Base-by-base conservation (phyloP, 1,140 invertebrate species). In the Drosophila asahinai region DNA sequence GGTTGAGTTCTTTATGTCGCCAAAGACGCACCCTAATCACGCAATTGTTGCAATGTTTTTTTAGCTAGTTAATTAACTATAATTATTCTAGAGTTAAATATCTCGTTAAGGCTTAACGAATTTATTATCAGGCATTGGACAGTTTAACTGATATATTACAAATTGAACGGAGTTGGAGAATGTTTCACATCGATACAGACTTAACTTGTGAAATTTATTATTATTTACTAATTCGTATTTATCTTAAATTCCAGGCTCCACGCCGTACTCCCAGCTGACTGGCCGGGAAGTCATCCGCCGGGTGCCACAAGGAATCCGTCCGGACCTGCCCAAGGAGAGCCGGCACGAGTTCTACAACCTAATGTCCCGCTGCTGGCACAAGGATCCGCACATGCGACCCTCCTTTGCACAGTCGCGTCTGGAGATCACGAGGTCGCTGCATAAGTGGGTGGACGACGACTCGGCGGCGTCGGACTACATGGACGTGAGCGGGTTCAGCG, bases 191-290 rank as follows among this genome's bases (percentile, higher is more conserved):
- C 5, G 27, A 30, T 30, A 30, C 6, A 30, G 27, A 30, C 1
- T 30, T 30, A 30, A 30, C 27, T 33, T 36, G 33, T 36, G 33
- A 36, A 36, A 36, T 36, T 11, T 36, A n/a, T 15, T 42, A n/a
- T 6, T 42, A 42, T 42, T 36, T 42, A n/a, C 40, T 42, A 15
- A 42, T 42, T 6, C 14, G 11, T 15, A 15, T 9, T 38, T 33
- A 5, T 9, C 15, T 1, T 0, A 3, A 22, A 5, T 64, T 55
- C 1, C 73, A 97, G 96, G 96, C 64, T 97, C 96, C 22, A 97
- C 96, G 80, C 97, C 97, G 2, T 97, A 97, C 92, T 96, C 96
- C 22, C 95, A 96, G 47, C 95, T 97, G 95, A 96, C 96, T 19
- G 96, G 96, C 0, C 94, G 96, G 2, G 96, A 97, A 89, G 97